These are phyloP conservation scores for Alligator sinensis DNA, from an alignment of 2,113 vertebrate genomes.

Conservation along the genomic window DNA sequence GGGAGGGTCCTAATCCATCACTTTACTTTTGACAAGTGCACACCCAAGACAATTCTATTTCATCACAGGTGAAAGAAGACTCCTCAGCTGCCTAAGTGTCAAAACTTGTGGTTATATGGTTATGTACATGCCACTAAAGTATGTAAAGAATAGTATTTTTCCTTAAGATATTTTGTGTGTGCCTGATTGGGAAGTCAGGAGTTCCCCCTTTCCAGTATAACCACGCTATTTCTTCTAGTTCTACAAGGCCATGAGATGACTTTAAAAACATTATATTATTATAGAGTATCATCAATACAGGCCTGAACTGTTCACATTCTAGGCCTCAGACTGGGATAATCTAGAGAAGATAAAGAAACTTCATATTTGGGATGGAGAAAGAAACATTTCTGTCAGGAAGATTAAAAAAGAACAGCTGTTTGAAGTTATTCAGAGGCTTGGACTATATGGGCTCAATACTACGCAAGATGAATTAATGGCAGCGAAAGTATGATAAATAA, in stretches of 20 bases:
- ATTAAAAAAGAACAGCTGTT: no score
- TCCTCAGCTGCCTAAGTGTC: no score
- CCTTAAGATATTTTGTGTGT: not conserved
- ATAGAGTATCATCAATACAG: not conserved
- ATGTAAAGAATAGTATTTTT: no score
- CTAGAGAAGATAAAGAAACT: not conserved
- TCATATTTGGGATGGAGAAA: not conserved
- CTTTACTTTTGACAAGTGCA: no score
- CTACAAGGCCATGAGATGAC: not conserved
- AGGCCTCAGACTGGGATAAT: not conserved
- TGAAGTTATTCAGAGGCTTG: not conserved
- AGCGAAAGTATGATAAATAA: not conserved
- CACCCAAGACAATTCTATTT: no score
- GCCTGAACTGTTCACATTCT: not conserved
- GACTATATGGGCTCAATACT: not conserved
- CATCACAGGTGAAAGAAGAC: no score
- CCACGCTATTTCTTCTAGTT: not conserved
- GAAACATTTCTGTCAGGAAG: not conserved
- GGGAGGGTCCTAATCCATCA: no score
- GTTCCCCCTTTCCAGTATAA: not conserved
- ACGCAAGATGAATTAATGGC: not conserved
- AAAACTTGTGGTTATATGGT: no score
- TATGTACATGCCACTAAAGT: no score
- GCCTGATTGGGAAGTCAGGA: not conserved
- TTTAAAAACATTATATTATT: not conserved